Conservation (phyloP, 2,797 vertebrate genomes). For the Mareca penelope region DNA sequence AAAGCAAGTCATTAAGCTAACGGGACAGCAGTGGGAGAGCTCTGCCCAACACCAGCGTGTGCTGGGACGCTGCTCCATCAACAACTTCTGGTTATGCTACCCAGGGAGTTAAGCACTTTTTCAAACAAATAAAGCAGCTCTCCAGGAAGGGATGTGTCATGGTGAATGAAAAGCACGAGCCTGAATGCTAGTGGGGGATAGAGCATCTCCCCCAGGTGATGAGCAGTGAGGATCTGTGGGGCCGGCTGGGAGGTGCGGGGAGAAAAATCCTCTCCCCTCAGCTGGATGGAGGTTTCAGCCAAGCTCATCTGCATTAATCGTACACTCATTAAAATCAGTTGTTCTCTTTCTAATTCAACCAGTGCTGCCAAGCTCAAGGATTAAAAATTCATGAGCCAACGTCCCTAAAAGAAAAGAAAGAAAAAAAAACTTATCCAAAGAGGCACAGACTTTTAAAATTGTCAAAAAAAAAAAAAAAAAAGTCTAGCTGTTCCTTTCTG, state of each 20-base stretch:
- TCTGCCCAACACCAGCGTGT: background rate
- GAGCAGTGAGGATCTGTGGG: background rate
- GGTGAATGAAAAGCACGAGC: background rate
- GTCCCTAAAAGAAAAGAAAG: background rate
- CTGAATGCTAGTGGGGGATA: background rate
- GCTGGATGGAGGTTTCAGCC: background rate
- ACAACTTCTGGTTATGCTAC: background rate
- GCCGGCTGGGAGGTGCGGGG: background rate
- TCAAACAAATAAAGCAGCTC: background rate
- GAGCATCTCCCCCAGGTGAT: background rate
- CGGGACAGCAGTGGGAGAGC: background rate
- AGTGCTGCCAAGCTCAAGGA: background rate
- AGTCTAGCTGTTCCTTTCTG: background rate
- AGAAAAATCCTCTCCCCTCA: background rate
- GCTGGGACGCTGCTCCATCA: too few species aligned
- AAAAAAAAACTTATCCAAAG: background rate
- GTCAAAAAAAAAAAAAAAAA: background rate
- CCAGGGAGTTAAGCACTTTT: background rate
- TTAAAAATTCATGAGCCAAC: slow-evolving; percentile 42
- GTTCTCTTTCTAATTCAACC: slow-evolving; percentile 34
- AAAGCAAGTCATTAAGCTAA: background rate
- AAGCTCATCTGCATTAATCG: slow-evolving; percentile 57
- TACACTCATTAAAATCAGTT: slow-evolving; percentile 47
- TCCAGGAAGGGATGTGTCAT: background rate
- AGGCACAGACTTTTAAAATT: background rate